Conservation (phyloP, 2,888 invertebrate genomes). For the Metopia argyrocephala region DNA sequence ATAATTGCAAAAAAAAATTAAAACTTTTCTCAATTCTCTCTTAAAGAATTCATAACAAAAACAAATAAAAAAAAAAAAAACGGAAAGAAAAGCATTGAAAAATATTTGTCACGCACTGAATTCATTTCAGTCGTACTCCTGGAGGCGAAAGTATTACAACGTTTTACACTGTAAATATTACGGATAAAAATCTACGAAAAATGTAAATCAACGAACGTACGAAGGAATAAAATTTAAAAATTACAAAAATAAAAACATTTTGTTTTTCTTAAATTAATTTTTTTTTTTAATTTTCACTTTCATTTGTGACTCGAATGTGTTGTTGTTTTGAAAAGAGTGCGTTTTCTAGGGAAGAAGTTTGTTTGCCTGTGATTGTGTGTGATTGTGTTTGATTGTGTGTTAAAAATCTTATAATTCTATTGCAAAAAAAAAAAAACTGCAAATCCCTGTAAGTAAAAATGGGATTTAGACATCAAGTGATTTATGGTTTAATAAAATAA, state of each 20-base stretch:
- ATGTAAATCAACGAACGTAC: background rate
- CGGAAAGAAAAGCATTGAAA: slow-evolving; percentile 50
- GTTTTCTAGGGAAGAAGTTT: background rate
- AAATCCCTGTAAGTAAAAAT: slow-evolving; percentile 38
- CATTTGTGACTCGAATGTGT: slow-evolving; percentile 10
- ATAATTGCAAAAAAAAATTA: background rate
- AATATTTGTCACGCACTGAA: slow-evolving; percentile 60
- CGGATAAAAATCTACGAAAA: slow-evolving; percentile 18
- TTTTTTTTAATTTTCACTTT: background rate
- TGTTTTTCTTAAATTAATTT: background rate
- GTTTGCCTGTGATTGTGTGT: background rate
- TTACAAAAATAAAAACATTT: background rate
- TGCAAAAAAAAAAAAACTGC: too few relatives aligned
- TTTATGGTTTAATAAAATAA: slow-evolving; percentile 48
- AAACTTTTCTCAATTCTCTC: slow-evolving; percentile 15
- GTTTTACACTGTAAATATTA: slow-evolving; percentile 27
- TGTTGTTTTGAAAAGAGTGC: background rate
- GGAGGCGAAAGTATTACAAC: slow-evolving; percentile 57
- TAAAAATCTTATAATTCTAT: slow-evolving; percentile 6
- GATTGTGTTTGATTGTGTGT: background rate
- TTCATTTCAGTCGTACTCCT: slow-evolving; percentile 62
- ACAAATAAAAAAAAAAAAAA: slow-evolving; percentile 8
- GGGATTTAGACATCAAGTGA: slow-evolving; percentile 45
- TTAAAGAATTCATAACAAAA: background rate
- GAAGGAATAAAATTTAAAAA: background rate